Base-by-base conservation (phyloP, 1,140 invertebrate genomes). In the Phymorhynchus buccinoides region DNA sequence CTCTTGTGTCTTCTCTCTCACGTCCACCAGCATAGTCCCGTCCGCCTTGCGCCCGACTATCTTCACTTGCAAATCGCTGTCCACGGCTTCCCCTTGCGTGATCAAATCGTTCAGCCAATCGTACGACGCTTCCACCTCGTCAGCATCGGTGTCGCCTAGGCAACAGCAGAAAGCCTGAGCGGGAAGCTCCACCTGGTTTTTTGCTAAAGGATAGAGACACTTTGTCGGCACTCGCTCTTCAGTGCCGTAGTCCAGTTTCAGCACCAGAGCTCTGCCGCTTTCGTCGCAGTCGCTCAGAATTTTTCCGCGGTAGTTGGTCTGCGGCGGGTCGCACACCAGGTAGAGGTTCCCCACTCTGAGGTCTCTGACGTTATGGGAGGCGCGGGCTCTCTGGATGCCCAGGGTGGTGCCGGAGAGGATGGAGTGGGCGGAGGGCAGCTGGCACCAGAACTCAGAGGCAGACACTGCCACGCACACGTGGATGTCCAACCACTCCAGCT, bases 401-500 rank as follows among this genome's bases (percentile, higher is more conserved):
- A 56, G 30, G 2, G 41, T 56, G 32, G 22, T 79, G 41, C 77
- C 44, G 27, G 44, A 48, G 30, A 79, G n/a, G 77, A 52, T 35
- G 3, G 41, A n/a, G 9, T 32, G 77, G 1, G 77, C 77, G 7
- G 41, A 52, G 0, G 77, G 77, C 41, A 79, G 44, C 77, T 79
- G 77, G 77, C 77, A 79, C 77, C 77, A 79, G 77, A 79, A 79
- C 77, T 79, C 77, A 7, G 41, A 48, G 18, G 77, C 42, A 3
- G 77, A 79, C 22, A 48, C 44, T 0, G 77, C 77, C n/a, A 56
- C 41, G 35, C 77, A 79, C 4, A 79, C 44, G 32, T 56, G 77
- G 27, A 79, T 56, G 44, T 79, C 77, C 30, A 79, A 27, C 77
- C 77, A 79, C 44, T 79, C 77, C 41, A 79, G 77, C 77, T 79